Evolutionary conservation across 2,888 invertebrate genomes (phyloP).

Genomic region (Halocaridina rubra): DNA sequence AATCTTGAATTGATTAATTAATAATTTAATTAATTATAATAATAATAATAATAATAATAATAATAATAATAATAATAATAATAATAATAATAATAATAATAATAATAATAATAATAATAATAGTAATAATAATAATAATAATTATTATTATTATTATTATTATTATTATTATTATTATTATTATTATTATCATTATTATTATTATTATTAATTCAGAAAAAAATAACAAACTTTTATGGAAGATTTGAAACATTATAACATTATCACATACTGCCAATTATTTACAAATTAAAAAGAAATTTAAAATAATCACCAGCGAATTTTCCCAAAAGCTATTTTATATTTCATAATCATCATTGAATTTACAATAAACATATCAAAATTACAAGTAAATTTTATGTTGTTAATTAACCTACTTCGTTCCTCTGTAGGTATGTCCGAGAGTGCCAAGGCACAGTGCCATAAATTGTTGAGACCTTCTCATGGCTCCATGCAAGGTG

Average conservation of each 20-base stretch:
- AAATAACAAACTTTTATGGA: too few relatives aligned
- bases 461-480: constrained; percentile 32
- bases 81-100: neutral
- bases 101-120: neutral
- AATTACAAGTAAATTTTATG: too few relatives aligned
- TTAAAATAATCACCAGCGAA: neutral
- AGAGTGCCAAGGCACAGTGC: constrained; percentile 41
- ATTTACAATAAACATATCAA: too few relatives aligned
- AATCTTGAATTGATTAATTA: constrained; percentile 28
- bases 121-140: constrained; percentile 34
- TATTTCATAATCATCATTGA: neutral
- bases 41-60: constrained; percentile 23
- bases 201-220: too few relatives aligned
- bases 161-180: too few relatives aligned
- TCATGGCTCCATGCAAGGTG: constrained; percentile 12
- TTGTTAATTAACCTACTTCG: too few relatives aligned
- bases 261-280: neutral
- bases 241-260: neutral
- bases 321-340: neutral
- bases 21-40: too few relatives aligned
- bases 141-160: too few relatives aligned
- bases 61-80: constrained; percentile 17
- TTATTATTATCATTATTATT: too few relatives aligned
- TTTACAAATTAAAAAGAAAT: neutral
- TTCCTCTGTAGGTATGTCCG: constrained; percentile 25